A percentile compares a stretch with the other conserved stretches of the same genome.
Evolutionary conservation across 2,888 invertebrate genomes (phyloP).

Genomic region (Abrostola tripartita): DNA sequence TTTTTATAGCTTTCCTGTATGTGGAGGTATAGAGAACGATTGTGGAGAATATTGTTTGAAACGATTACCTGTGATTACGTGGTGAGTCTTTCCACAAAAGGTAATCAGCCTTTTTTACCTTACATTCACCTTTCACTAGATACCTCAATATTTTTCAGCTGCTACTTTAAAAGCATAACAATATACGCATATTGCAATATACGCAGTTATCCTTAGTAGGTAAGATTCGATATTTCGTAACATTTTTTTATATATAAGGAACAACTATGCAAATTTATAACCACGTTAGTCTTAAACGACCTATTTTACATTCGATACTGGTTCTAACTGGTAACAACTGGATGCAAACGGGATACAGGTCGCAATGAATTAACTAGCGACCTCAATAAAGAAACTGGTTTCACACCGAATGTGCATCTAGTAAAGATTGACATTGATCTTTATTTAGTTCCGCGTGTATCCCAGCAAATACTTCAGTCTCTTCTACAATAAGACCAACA

Average conservation of each 20-base stretch:
- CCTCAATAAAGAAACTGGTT: constrained; percentile 3
- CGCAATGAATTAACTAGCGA: neutral
- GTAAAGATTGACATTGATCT: neutral
- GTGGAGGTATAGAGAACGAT: too few relatives aligned
- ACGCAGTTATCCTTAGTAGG: too few relatives aligned
- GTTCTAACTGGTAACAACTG: neutral
- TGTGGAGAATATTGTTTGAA: too few relatives aligned
- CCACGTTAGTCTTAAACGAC: neutral
- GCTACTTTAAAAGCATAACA: too few relatives aligned
- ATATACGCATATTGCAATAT: too few relatives aligned
- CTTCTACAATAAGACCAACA: neutral
- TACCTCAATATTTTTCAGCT: too few relatives aligned
- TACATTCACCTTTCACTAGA: too few relatives aligned
- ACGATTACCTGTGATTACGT: too few relatives aligned
- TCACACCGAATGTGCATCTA: neutral
- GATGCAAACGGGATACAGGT: neutral
- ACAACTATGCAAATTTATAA: neutral
- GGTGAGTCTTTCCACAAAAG: too few relatives aligned
- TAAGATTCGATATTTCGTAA: neutral
- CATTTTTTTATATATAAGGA: neutral
- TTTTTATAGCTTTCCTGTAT: too few relatives aligned
- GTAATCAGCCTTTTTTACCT: too few relatives aligned
- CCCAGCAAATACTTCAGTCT: neutral
- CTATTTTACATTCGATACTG: neutral
- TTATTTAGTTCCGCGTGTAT: neutral